phyloP scores from a whole-genome alignment of 2,113 vertebrate genomes.

The Oplegnathus fasciatus region DNA sequence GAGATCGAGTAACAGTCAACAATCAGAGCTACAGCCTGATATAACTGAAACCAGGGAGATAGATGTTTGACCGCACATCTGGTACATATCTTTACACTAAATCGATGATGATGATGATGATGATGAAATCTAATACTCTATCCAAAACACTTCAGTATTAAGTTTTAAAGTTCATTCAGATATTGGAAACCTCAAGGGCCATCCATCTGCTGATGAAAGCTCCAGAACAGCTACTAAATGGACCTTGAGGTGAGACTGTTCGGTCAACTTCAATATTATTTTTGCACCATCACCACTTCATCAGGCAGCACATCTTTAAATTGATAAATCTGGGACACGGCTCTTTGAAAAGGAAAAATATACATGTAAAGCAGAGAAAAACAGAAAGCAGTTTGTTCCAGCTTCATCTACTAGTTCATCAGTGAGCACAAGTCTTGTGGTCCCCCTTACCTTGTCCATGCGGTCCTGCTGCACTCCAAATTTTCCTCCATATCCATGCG shows the following conservation, averaged over 20 bases:
- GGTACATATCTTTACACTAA: background rate
- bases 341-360: background rate
- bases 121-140: no score
- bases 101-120: background rate
- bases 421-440: no score
- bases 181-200: no score
- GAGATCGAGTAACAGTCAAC: background rate
- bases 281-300: background rate
- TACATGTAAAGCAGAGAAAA: background rate
- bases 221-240: background rate
- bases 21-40: background rate
- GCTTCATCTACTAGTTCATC: no score
- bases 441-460: constrained; percentile 92
- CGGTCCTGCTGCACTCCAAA: constrained; percentile 96
- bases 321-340: background rate
- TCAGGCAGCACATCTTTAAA: no score
- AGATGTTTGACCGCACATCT: background rate
- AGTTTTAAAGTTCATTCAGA: background rate
- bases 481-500: constrained; percentile 94
- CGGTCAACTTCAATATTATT: background rate
- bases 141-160: background rate
- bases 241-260: background rate
- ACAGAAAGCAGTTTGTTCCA: background rate
- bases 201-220: background rate
- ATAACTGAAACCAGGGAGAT: background rate